A percentile compares a stretch with the other conserved stretches of the same genome.
Evolutionary conservation across 2,113 vertebrate species (phyloP).

Genomic region (Noturus placidus): DNA sequence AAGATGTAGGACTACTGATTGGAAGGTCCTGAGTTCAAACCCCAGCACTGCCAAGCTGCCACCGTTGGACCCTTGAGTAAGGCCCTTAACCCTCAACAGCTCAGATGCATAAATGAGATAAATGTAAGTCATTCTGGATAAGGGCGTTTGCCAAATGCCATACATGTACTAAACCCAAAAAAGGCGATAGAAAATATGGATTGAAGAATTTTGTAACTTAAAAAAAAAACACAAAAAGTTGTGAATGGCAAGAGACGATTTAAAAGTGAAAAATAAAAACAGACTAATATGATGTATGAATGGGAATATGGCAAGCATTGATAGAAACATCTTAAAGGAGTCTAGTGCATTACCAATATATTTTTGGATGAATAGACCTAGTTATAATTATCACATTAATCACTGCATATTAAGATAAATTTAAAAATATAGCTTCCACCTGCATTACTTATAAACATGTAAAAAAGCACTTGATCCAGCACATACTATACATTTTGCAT

Average conservation of each 20-base stretch:
- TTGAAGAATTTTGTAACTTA: too few relatives aligned
- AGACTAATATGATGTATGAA: not conserved
- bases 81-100: too few relatives aligned
- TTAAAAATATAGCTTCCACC: not conserved
- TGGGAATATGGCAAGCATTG: not conserved
- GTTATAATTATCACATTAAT: not conserved
- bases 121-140: too few relatives aligned
- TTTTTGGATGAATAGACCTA: not conserved
- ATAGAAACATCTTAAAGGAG: not conserved
- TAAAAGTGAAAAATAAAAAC: not conserved
- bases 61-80: too few relatives aligned
- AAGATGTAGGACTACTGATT: too few relatives aligned
- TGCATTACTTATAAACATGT: not conserved
- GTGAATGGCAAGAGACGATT: not conserved
- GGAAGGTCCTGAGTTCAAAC: too few relatives aligned
- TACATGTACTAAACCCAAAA: too few relatives aligned
- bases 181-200: too few relatives aligned
- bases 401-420: not conserved
- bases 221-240: too few relatives aligned
- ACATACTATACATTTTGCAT: not conserved
- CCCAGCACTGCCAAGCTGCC: too few relatives aligned
- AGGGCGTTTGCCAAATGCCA: too few relatives aligned
- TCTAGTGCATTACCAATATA: not conserved
- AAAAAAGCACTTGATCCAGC: not conserved
- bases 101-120: too few relatives aligned